phyloP scores from a whole-genome alignment of 1,140 invertebrate genomes.

The Magallana gigas region DNA sequence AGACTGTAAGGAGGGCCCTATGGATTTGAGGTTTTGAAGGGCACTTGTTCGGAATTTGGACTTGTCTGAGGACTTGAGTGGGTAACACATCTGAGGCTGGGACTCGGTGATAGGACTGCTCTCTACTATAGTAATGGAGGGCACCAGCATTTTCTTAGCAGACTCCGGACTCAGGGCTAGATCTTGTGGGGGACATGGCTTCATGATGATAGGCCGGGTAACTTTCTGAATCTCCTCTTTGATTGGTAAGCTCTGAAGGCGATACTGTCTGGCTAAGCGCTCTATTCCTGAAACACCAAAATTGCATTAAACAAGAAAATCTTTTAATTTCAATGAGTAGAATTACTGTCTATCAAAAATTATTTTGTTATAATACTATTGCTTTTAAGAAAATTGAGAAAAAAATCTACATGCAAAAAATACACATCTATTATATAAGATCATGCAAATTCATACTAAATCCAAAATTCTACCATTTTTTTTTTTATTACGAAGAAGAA shows the following conservation, averaged over 20 bases:
- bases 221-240: slow-evolving; percentile 47
- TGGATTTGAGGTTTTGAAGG: slow-evolving; percentile 43
- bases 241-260: slow-evolving; percentile 39
- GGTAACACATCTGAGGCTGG: slow-evolving; percentile 39
- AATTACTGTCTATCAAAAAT: no score
- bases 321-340: no score
- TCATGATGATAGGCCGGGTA: slow-evolving; percentile 16
- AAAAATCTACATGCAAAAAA: background rate
- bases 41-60: slow-evolving; percentile 27
- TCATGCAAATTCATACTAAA: background rate
- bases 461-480: no score
- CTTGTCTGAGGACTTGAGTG: slow-evolving; percentile 32
- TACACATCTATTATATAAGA: background rate
- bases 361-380: background rate
- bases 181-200: slow-evolving; percentile 54
- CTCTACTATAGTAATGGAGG: slow-evolving; percentile 54
- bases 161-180: slow-evolving; percentile 41
- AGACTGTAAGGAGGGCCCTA: slow-evolving; percentile 45
- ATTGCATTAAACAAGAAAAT: no score
- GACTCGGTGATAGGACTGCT: slow-evolving; percentile 52
- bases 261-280: slow-evolving; percentile 23
- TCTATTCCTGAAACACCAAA: background rate
- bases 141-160: slow-evolving; percentile 51
- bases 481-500: no score
- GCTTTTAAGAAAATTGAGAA: background rate